Conservation (phyloP, 2,113 vertebrate species). For the Carettochelys insculpta region DNA sequence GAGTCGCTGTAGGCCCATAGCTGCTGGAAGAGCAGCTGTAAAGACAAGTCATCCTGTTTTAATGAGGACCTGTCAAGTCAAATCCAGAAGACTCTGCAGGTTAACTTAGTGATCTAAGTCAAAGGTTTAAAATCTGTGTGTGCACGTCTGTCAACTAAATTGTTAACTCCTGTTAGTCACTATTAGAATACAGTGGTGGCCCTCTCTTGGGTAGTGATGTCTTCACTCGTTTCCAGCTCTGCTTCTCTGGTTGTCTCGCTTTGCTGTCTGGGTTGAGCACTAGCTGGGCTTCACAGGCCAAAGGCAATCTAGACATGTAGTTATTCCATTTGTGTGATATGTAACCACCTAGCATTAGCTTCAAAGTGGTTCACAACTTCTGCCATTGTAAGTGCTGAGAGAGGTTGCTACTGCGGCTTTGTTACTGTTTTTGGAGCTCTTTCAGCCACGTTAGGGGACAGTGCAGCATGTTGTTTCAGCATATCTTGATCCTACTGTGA, state of each 20-base stretch:
- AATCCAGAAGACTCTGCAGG: not conserved
- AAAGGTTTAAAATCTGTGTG: not conserved
- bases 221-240: not conserved
- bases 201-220: not conserved
- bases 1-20: not conserved
- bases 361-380: not conserved
- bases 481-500: not conserved
- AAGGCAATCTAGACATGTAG: not conserved
- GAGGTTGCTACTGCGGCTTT: not conserved
- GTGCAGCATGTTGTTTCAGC: not conserved
- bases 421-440: not conserved
- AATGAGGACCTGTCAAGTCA: not conserved
- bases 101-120: not conserved
- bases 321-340: not conserved
- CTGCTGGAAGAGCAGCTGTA: not conserved
- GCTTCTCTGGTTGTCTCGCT: not conserved
- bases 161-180: not conserved
- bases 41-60: not conserved
- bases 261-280: not conserved
- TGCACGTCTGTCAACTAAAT: not conserved
- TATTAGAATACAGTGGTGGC: not conserved
- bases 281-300: not conserved
- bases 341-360: not conserved
- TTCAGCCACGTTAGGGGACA: not conserved
- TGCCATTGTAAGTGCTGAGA: not conserved